Conservation (phyloP, 2,113 vertebrate genomes). For the Toxostoma redivivum region DNA sequence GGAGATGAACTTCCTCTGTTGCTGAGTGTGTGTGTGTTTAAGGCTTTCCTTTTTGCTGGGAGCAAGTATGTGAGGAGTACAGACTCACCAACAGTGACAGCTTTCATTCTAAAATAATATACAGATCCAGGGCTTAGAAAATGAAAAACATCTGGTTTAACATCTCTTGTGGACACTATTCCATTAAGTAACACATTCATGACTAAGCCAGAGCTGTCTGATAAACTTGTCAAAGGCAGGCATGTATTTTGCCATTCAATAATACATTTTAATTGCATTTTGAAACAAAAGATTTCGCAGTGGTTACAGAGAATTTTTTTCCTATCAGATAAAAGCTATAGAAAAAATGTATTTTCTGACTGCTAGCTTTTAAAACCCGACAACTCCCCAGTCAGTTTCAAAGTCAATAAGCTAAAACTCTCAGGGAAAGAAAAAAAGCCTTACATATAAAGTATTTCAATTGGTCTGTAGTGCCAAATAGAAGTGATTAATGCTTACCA, state of each 20-base stretch:
- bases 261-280: neutral
- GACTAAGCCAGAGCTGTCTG: neutral
- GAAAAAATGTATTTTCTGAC: neutral
- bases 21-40: neutral
- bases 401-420: neutral
- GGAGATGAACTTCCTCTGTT: neutral
- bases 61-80: accelerated
- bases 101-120: neutral
- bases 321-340: neutral
- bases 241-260: neutral
- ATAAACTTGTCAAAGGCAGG: neutral
- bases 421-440: neutral
- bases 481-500: neutral
- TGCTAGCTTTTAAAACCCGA: neutral
- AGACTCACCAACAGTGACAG: neutral
- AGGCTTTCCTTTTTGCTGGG: neutral
- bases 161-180: neutral
- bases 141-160: neutral
- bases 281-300: neutral
- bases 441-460: neutral
- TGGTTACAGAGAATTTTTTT: neutral
- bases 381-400: neutral
- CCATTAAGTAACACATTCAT: neutral
- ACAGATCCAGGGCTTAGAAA: neutral
- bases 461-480: neutral